Percentiles rank a stretch among this genome's conserved stretches.
Conservation (phyloP, 1,140 invertebrate genomes). For the Piezodorus guildinii region DNA sequence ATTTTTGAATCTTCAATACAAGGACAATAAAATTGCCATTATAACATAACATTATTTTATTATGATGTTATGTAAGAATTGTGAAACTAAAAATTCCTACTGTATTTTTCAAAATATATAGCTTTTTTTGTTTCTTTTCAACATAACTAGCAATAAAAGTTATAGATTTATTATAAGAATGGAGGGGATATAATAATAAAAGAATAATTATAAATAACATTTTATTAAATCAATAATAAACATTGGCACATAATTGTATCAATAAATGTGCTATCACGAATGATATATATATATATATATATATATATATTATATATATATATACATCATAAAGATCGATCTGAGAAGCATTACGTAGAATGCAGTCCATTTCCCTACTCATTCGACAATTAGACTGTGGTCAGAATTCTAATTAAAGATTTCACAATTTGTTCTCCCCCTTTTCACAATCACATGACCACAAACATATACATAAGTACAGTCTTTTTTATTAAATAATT, state of each 20-base stretch:
- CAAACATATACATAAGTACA: constrained; percentile 25
- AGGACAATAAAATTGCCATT: too few species aligned
- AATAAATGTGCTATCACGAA: constrained; percentile 22
- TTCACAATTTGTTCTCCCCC: background rate
- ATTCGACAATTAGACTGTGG: background rate
- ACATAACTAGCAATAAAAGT: too few species aligned
- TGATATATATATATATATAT: background rate
- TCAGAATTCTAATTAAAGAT: background rate
- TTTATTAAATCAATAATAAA: constrained; percentile 14
- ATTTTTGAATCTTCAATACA: too few species aligned
- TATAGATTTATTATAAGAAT: too few species aligned
- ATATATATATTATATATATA: background rate
- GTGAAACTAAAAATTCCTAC: too few species aligned
- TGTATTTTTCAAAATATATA: too few species aligned
- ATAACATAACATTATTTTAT: too few species aligned
- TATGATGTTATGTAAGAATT: too few species aligned
- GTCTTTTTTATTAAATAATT: constrained; percentile 22
- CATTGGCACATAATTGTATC: constrained; percentile 21
- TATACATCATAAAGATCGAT: constrained; percentile 14
- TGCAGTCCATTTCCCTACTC: constrained; percentile 3
- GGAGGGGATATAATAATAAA: too few species aligned
- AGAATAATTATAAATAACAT: constrained; percentile 4
- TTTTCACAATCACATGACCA: constrained; percentile 15
- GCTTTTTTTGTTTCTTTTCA: too few species aligned
- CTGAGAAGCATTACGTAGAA: background rate